Conservation (phyloP, 64 coral and sea anemone species). For the Stichodactyla helianthus region DNA sequence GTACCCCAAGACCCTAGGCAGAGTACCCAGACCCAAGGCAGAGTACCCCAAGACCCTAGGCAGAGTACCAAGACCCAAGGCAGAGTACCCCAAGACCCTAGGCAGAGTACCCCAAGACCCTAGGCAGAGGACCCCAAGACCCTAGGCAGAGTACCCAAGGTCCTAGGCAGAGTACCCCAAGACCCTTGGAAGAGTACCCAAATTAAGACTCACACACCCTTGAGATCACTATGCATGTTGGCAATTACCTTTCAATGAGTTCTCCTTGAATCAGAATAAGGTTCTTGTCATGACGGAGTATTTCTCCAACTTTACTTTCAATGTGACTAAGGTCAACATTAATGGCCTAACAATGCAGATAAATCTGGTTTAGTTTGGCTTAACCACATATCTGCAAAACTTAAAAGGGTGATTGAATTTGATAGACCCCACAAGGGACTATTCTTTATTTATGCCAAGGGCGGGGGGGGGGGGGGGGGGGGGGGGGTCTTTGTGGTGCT, state of each 20-base stretch:
- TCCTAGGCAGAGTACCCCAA: too few relatives aligned
- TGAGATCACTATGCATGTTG: background rate
- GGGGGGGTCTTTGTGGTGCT: too few relatives aligned
- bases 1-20: too few relatives aligned
- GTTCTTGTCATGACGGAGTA: conserved; percentile 67
- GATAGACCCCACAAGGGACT: too few relatives aligned
- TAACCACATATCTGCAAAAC: too few relatives aligned
- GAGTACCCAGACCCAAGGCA: too few relatives aligned
- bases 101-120: background rate
- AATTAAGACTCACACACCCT: background rate
- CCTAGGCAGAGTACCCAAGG: background rate
- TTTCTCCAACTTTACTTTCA: conserved; percentile 83
- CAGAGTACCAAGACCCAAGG: too few relatives aligned
- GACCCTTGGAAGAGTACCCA: too few relatives aligned
- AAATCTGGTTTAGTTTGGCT: background rate
- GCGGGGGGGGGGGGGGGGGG: too few relatives aligned
- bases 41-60: too few relatives aligned
- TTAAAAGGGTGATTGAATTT: too few relatives aligned
- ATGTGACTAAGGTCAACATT: conserved; percentile 87
- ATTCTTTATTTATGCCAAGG: too few relatives aligned
- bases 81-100: background rate
- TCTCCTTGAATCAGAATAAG: conserved; percentile 90
- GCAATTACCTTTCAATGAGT: conserved; percentile 82
- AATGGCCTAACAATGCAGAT: conserved; percentile 50
- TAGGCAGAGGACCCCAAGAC: background rate